Percentiles rank a stretch among this genome's conserved stretches.
These are phyloP conservation scores for Pterocles burchelli DNA, from an alignment of 2,113 vertebrate genomes.

Conservation along the genomic window DNA sequence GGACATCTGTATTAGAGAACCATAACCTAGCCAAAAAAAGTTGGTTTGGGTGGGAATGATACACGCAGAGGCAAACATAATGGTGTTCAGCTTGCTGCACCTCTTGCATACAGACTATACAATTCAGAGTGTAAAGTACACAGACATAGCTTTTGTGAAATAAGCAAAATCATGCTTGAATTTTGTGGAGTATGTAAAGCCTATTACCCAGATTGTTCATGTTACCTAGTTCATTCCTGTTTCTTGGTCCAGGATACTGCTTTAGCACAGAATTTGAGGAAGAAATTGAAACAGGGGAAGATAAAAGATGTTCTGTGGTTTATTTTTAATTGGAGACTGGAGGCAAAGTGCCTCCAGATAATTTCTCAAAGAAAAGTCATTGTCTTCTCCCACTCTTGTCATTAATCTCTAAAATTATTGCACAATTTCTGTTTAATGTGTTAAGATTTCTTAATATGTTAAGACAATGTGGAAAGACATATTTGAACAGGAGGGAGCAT, in stretches of 20 bases:
- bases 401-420: slow-evolving; percentile 71
- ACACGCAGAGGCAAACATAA: not conserved
- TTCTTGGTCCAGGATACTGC: not conserved
- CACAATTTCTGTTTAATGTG: slow-evolving; percentile 66
- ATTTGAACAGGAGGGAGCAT: slow-evolving; percentile 66
- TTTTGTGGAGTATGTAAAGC: not conserved
- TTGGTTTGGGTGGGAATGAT: not conserved
- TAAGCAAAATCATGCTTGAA: not conserved
- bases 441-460: slow-evolving; percentile 67
- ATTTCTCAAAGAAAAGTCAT: slow-evolving; percentile 66
- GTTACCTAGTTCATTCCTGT: slow-evolving; percentile 35
- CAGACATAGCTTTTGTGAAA: not conserved
- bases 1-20: not conserved
- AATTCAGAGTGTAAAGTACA: not conserved
- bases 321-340: slow-evolving; percentile 60
- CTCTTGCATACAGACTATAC: not conserved
- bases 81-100: not conserved
- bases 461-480: slow-evolving; percentile 65
- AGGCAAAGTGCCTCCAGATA: slow-evolving; percentile 67
- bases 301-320: slow-evolving; percentile 68
- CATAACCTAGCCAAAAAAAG: not conserved
- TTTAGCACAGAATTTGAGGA: slow-evolving; percentile 19
- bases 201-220: slow-evolving; percentile 24
- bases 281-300: slow-evolving; percentile 46
- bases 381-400: slow-evolving; percentile 65